These are phyloP conservation scores for Anas bahamensis DNA, from an alignment of 2,797 vertebrate genomes.

Conservation along the genomic window DNA sequence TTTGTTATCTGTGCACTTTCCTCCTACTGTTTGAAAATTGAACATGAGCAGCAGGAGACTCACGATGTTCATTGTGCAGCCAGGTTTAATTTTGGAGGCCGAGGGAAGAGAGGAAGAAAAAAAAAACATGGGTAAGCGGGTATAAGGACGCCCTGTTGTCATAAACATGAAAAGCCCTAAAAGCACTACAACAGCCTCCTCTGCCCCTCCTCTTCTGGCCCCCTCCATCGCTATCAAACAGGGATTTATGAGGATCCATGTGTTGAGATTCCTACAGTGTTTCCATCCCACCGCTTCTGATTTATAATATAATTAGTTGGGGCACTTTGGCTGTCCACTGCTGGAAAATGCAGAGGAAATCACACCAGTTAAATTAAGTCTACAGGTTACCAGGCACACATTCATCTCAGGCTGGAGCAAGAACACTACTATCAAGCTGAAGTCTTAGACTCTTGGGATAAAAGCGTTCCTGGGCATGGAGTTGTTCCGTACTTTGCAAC, in stretches of 20 bases:
- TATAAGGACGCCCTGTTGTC: slow-evolving; percentile 62
- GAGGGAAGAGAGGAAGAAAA: slow-evolving; percentile 19
- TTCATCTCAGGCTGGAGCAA: slow-evolving; percentile 13
- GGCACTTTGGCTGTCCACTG: slow-evolving; percentile 62
- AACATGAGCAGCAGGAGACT: slow-evolving; percentile 70
- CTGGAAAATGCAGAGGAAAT: slow-evolving; percentile 57
- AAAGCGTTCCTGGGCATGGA: neutral
- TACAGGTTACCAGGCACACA: slow-evolving; percentile 48
- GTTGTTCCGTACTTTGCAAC: neutral
- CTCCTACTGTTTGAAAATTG: slow-evolving; percentile 78
- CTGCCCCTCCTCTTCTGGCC: neutral
- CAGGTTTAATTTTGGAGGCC: slow-evolving; percentile 73
- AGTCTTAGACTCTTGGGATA: neutral
- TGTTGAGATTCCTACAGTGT: slow-evolving; percentile 46
- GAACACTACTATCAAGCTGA: neutral
- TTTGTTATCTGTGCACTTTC: slow-evolving; percentile 72
- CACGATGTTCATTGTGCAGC: slow-evolving; percentile 66
- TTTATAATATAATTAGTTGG: slow-evolving; percentile 65
- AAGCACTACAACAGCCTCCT: slow-evolving; percentile 3
- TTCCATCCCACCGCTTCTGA: slow-evolving; percentile 55
- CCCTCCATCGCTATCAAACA: slow-evolving; percentile 28
- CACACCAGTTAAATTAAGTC: slow-evolving; percentile 56
- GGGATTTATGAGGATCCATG: slow-evolving; percentile 55
- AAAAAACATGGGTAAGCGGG: neutral
- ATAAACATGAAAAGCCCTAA: slow-evolving; percentile 41